Evolutionary conservation across 2,797 vertebrate species (phyloP).

Genomic region (Rhabdomys pumilio): DNA sequence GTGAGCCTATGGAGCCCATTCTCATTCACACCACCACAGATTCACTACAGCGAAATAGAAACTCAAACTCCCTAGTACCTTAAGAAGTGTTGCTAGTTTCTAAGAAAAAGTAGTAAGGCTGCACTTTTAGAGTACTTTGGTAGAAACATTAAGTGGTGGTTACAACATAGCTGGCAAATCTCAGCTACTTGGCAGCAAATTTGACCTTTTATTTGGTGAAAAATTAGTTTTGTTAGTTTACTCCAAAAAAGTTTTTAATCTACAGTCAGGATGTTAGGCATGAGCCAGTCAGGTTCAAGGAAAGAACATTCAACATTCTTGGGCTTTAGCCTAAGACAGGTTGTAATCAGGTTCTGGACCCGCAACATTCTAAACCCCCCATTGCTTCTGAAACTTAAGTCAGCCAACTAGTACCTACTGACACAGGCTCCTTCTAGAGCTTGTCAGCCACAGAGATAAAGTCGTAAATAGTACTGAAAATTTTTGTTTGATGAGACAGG

Average conservation of each 20-base stretch:
- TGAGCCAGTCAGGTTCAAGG: neutral
- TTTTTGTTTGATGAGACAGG: neutral
- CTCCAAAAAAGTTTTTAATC: neutral
- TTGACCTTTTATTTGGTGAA: neutral
- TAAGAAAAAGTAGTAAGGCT: constrained; percentile 12
- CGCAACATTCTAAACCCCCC: neutral
- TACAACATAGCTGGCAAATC: neutral
- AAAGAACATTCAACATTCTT: neutral
- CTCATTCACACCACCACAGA: neutral
- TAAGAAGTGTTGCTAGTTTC: neutral
- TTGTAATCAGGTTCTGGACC: neutral
- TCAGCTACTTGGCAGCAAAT: neutral
- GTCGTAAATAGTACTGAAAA: neutral
- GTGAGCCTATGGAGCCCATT: no score
- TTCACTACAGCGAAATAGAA: neutral
- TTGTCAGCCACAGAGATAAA: neutral
- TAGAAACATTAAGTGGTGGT: neutral
- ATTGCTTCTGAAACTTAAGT: neutral
- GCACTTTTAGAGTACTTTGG: neutral
- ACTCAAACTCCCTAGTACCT: neutral
- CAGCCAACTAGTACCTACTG: neutral
- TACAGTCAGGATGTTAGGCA: neutral
- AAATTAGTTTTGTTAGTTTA: neutral
- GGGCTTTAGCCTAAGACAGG: neutral
- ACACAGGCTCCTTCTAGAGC: neutral